Evolutionary conservation across 2,113 vertebrate species (phyloP).

Genomic region (Copsychus sechellarum): DNA sequence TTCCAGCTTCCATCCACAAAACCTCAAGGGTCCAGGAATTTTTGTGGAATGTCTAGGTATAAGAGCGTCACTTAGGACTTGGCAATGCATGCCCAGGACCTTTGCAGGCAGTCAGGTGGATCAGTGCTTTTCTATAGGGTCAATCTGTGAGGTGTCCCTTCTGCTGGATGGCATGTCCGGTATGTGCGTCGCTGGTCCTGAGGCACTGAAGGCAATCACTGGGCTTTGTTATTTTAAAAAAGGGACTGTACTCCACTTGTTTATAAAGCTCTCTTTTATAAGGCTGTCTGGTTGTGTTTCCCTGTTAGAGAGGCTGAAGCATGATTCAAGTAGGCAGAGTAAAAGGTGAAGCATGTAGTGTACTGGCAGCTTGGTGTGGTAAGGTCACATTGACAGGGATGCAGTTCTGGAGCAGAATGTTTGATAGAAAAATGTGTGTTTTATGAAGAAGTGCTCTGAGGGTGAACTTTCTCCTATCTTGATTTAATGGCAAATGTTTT

Average conservation of each 20-base stretch:
- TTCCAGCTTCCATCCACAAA: slow-evolving; percentile 67
- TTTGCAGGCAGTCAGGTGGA: slow-evolving; percentile 16
- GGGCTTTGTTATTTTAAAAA: slow-evolving; percentile 54
- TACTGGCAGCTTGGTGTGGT: not conserved
- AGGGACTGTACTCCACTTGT: slow-evolving; percentile 81
- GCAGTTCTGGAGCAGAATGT: not conserved
- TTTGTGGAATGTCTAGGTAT: not conserved
- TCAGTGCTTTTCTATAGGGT: slow-evolving; percentile 13
- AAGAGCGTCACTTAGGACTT: not conserved
- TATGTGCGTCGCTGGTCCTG: slow-evolving; percentile 40
- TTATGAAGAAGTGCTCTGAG: not conserved
- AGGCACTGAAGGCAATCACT: slow-evolving; percentile 50
- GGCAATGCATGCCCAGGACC: slow-evolving; percentile 47
- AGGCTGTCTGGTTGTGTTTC: slow-evolving; percentile 68
- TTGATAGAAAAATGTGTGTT: not conserved
- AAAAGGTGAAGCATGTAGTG: not conserved
- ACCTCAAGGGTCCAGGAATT: slow-evolving; percentile 23
- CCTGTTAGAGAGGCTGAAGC: slow-evolving; percentile 54
- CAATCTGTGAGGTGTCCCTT: slow-evolving; percentile 22
- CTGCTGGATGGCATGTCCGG: slow-evolving; percentile 37
- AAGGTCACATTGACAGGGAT: not conserved
- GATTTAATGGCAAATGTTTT: not conserved
- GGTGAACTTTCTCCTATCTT: not conserved
- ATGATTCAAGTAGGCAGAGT: slow-evolving; percentile 28
- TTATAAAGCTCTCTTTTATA: slow-evolving; percentile 86